Percentiles rank a stretch among this genome's conserved stretches.
Evolutionary conservation across 2,888 invertebrate species (phyloP).

Genomic region (Cephus runcator): DNA sequence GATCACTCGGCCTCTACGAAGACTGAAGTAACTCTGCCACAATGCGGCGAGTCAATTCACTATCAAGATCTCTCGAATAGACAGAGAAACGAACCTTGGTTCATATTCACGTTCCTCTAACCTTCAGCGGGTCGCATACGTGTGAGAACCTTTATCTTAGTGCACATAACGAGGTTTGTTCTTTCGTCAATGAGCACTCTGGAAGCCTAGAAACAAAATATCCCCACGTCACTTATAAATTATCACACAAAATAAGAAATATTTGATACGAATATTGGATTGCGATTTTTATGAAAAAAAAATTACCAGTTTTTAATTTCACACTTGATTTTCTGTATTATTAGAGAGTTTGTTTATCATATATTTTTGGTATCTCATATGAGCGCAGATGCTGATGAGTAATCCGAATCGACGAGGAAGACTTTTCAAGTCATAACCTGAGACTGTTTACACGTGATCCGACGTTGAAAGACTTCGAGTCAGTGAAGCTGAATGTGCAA

Average conservation of each 20-base stretch:
- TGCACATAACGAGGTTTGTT: slow-evolving; percentile 11
- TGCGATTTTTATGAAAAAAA: background rate
- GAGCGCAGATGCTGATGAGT: no score
- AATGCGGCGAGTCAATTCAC: slow-evolving; percentile 4
- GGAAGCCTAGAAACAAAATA: no score
- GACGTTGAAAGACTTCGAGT: no score
- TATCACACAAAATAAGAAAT: background rate
- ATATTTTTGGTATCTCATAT: no score
- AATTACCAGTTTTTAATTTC: no score
- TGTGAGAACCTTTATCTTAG: background rate
- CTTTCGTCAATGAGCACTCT: background rate
- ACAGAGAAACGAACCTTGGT: slow-evolving; percentile 3
- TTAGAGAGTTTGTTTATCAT: no score
- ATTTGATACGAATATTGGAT: background rate
- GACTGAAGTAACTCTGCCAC: background rate
- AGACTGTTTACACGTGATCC: no score
- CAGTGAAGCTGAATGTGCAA: no score
- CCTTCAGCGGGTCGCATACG: slow-evolving; percentile 23
- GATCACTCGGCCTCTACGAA: background rate
- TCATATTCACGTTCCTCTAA: slow-evolving; percentile 24
- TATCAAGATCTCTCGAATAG: slow-evolving; percentile 11
- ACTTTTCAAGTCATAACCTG: no score
- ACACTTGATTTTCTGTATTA: no score
- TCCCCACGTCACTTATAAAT: background rate
- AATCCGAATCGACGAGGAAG: no score